These are phyloP conservation scores for Trogon melanurus DNA, from an alignment of 2,113 vertebrate species.

Conservation along the genomic window DNA sequence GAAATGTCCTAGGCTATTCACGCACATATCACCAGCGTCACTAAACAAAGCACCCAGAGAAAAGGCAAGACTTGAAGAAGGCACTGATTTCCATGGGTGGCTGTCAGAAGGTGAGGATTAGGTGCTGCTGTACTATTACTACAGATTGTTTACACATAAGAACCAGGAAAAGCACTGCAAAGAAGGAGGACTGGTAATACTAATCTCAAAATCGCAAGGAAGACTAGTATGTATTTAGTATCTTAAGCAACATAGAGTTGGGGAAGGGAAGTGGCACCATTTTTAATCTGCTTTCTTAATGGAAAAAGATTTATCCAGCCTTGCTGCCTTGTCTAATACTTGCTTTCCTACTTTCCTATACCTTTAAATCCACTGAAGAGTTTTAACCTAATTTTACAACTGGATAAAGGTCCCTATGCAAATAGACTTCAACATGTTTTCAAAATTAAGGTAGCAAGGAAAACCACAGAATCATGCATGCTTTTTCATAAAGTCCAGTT, in stretches of 20 bases:
- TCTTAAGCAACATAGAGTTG: fast-evolving
- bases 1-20: neutral
- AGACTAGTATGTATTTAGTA: neutral
- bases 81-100: neutral
- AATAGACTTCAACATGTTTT: neutral
- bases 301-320: neutral
- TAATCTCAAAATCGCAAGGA: neutral
- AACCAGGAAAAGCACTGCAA: neutral
- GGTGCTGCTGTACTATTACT: neutral
- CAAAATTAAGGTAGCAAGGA: neutral
- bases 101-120: neutral
- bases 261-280: neutral
- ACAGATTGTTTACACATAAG: neutral
- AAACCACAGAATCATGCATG: neutral
- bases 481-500: neutral
- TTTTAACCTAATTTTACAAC: neutral
- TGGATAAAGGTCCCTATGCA: neutral
- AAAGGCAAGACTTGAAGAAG: neutral
- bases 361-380: neutral
- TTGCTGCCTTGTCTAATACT: neutral
- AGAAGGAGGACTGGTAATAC: neutral
- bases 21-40: neutral
- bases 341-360: neutral
- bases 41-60: neutral
- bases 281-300: neutral